Percentiles rank a stretch among this genome's conserved stretches.
Conservation (phyloP, 2,797 vertebrate genomes). For the Perodicticus potto region DNA sequence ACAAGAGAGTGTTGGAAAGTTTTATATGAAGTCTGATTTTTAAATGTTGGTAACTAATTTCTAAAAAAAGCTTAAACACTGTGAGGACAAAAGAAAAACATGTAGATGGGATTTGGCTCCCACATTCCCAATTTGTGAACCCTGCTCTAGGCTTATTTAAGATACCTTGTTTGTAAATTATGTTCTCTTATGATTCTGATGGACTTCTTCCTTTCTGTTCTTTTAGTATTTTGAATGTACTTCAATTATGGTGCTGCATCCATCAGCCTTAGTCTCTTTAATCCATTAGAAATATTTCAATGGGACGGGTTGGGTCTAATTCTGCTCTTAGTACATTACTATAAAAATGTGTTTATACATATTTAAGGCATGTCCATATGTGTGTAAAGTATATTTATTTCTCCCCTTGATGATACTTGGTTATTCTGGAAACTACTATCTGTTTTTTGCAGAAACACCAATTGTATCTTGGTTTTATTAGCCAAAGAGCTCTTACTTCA, state of each 20-base stretch:
- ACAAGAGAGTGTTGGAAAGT: conserved; percentile 14
- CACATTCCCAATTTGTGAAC: conserved; percentile 13
- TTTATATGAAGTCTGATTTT: conserved; percentile 46
- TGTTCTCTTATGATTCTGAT: background rate
- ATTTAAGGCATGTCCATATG: background rate
- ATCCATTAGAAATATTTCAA: conserved; percentile 14
- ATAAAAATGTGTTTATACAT: background rate
- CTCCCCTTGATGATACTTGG: background rate
- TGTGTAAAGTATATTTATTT: background rate
- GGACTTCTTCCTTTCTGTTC: background rate
- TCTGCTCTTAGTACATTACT: background rate
- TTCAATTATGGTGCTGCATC: background rate
- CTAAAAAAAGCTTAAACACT: background rate
- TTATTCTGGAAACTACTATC: conserved; percentile 53
- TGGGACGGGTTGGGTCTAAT: conserved; percentile 13
- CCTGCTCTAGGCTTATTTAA: background rate
- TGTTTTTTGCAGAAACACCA: conserved; percentile 9
- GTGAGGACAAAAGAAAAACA: conserved; percentile 34
- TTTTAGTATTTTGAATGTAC: conserved; percentile 26
- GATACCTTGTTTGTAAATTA: background rate
- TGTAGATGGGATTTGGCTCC: background rate
- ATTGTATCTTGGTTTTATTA: conserved; percentile 14
- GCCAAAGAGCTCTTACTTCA: conserved; percentile 29
- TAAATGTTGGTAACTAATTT: conserved; percentile 32
- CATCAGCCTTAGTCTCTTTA: conserved; percentile 1